Evolutionary conservation across 2,888 invertebrate genomes (phyloP).

Genomic region (Thecophora atra): DNA sequence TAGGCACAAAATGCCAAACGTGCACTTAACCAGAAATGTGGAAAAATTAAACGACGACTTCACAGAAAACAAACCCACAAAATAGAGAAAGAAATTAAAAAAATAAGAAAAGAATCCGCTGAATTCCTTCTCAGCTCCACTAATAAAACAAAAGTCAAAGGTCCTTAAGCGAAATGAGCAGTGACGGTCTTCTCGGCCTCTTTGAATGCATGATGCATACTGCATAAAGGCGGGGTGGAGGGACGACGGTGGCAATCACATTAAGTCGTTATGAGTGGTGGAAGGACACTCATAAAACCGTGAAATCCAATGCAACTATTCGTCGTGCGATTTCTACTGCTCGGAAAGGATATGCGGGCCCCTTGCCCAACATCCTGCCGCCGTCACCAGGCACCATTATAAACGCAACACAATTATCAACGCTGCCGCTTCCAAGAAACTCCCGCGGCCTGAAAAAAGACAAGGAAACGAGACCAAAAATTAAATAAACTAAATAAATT

Average conservation of each 20-base stretch:
- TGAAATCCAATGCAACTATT: slow-evolving; percentile 26
- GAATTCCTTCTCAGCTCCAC: slow-evolving; percentile 46
- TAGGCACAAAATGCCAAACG: slow-evolving; percentile 59
- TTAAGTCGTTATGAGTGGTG: slow-evolving; percentile 25
- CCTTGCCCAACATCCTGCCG: slow-evolving; percentile 48
- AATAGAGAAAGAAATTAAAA: slow-evolving; percentile 41
- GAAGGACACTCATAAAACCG: slow-evolving; percentile 27
- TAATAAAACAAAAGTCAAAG: slow-evolving; percentile 64
- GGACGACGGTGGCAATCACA: slow-evolving; percentile 18
- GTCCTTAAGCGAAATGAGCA: slow-evolving; percentile 61
- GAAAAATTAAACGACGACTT: not conserved
- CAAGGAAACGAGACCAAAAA: slow-evolving; percentile 16
- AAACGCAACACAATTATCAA: slow-evolving; percentile 44
- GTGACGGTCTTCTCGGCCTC: slow-evolving; percentile 35
- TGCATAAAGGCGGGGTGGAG: slow-evolving; percentile 40
- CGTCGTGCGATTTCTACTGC: slow-evolving; percentile 36
- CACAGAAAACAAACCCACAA: slow-evolving; percentile 45
- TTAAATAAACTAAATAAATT: too few relatives aligned
- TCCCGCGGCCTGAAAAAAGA: slow-evolving; percentile 41
- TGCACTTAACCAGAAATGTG: slow-evolving; percentile 5
- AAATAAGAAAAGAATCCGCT: slow-evolving; percentile 39
- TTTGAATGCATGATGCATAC: slow-evolving; percentile 25
- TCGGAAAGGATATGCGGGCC: slow-evolving; percentile 53
- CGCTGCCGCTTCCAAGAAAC: slow-evolving; percentile 27
- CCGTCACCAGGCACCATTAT: slow-evolving; percentile 49